Conservation (phyloP, 2,113 vertebrate genomes). For the Lepisosteus osseus region DNA sequence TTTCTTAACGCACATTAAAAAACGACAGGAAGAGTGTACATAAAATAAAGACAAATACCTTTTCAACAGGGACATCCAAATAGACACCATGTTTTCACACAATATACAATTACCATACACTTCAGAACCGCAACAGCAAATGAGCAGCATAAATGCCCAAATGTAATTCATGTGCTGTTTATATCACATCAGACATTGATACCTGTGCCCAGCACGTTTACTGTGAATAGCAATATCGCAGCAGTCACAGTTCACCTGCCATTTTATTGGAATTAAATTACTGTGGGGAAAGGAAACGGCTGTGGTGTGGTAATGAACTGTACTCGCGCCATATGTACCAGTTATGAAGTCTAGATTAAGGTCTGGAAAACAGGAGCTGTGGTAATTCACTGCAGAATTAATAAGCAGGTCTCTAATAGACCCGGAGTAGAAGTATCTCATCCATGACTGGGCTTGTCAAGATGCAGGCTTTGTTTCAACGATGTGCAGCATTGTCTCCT, state of each 20-base stretch:
- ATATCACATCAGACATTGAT: slow-evolving; percentile 7
- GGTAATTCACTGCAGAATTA: slow-evolving; percentile 51
- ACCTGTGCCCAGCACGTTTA: slow-evolving; percentile 15
- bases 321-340: slow-evolving; percentile 46
- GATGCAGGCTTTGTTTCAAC: slow-evolving; percentile 48
- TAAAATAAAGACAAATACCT: slow-evolving; percentile 37
- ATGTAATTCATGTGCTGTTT: background rate
- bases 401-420: slow-evolving; percentile 59
- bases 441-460: slow-evolving; percentile 60
- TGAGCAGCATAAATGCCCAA: background rate
- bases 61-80: too few species aligned
- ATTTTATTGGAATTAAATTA: slow-evolving; percentile 39
- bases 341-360: slow-evolving; percentile 56
- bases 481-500: slow-evolving; percentile 38
- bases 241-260: slow-evolving; percentile 37
- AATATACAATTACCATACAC: background rate
- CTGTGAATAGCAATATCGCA: slow-evolving; percentile 25
- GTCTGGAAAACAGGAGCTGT: slow-evolving; percentile 36
- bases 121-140: background rate
- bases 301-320: slow-evolving; percentile 49
- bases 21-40: too few species aligned
- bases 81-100: too few species aligned
- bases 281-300: slow-evolving; percentile 18
- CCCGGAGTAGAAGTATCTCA: slow-evolving; percentile 50
- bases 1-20: too few species aligned